Conservation (phyloP, 2,888 invertebrate species). For the Palloptera scutellata region DNA sequence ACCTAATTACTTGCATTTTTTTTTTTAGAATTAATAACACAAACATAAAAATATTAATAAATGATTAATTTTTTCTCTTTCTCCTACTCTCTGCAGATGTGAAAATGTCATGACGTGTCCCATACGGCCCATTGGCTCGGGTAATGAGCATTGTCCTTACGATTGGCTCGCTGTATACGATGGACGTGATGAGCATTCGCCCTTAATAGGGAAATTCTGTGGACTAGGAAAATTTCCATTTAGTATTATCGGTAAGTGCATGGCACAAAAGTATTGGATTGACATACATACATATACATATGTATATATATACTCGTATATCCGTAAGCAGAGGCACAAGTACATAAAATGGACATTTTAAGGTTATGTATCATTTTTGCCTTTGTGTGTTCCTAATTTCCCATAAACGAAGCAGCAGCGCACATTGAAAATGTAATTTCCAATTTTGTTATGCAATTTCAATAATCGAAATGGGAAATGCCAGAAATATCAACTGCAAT, state of each 20-base stretch:
- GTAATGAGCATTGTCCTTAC: slow-evolving; percentile 86
- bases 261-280: neutral
- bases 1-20: slow-evolving; percentile 8
- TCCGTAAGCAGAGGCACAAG: too few relatives aligned
- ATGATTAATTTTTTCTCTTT: slow-evolving; percentile 12
- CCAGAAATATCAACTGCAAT: slow-evolving; percentile 4
- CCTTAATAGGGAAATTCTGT: slow-evolving; percentile 89
- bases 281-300: neutral
- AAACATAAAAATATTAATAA: too few relatives aligned
- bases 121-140: slow-evolving; percentile 89
- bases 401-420: too few relatives aligned
- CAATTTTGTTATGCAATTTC: too few relatives aligned
- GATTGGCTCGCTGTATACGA: slow-evolving; percentile 91
- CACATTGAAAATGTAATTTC: too few relatives aligned
- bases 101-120: slow-evolving; percentile 96
- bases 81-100: slow-evolving; percentile 67
- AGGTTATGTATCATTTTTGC: too few relatives aligned
- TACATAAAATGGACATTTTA: too few relatives aligned
- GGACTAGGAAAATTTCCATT: slow-evolving; percentile 94
- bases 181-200: slow-evolving; percentile 85
- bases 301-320: too few relatives aligned
- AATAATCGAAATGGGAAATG: neutral
- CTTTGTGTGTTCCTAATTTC: too few relatives aligned
- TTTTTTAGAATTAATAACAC: too few relatives aligned
- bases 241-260: slow-evolving; percentile 78